Base-by-base conservation (phyloP, 2,888 invertebrate genomes). In the Brachynemurus nebulosus region DNA sequence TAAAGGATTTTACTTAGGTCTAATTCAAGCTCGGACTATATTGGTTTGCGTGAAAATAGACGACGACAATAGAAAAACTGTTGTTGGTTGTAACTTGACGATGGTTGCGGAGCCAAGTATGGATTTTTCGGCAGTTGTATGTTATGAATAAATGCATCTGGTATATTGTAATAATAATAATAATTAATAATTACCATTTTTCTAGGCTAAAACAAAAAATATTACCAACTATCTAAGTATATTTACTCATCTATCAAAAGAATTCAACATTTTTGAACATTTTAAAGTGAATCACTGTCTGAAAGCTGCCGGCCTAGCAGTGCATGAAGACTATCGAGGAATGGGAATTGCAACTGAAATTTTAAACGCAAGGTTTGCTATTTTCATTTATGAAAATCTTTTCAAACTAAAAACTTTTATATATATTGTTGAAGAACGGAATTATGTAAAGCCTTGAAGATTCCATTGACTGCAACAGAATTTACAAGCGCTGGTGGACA, bases 271-370 rank as follows among this genome's bases (percentile, higher is more conserved):
- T 8, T 37, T 37, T 20, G 12, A 37, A 12, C 2, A 3, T 4
- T 37, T 37, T 37, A 18, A 18, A 7, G 53, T 57, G 1, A 52
- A 55, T 17, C 50, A 47, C 16, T 59, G 55, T 44, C 40, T 60
- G 37, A 36, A 39, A n/a, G 58, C 59, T 1, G 16, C 54, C 34
- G 60, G 60, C 0, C 50, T 60, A 5, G 51, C 51, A 3, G 58
- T 59, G 11, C 14, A 49, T 2, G 51, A 52, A 4, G 38, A 41
- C 1, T 57, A 48, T 35, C 50, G 56, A 16, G 59, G 59, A n/a
- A 52, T 56, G 19, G 51, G 54, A 11, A 42, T 60, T 4, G 59
- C 56, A 6, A 43, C 34, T 17, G 19, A 19, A 19, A n/a, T 37
- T n/a, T 19, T 37, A 20, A 4, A 20, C 9, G 20, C 37, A 19